Conservation (phyloP, 1,140 invertebrate genomes). For the Ladona fulva region DNA sequence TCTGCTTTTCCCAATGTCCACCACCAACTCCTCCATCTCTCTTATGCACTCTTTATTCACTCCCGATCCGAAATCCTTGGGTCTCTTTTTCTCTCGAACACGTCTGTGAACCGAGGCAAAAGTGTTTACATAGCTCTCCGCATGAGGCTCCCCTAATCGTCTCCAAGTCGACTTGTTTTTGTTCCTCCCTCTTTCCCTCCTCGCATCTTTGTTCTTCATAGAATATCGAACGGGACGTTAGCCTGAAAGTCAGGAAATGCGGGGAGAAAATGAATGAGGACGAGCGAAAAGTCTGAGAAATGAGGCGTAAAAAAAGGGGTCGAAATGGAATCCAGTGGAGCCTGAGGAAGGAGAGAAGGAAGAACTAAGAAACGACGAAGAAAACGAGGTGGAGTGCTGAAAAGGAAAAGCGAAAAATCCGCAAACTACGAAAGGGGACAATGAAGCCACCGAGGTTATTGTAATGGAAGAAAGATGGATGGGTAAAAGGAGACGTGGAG, state of each 20-base stretch:
- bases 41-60: background rate
- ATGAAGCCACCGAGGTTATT: background rate
- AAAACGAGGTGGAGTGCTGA: too few species aligned
- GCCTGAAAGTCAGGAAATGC: too few species aligned
- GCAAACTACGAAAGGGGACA: background rate
- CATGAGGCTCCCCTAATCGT: background rate
- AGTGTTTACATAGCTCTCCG: slow-evolving; percentile 8
- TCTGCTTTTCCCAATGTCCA: background rate
- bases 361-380: too few species aligned
- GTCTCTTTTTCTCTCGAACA: background rate
- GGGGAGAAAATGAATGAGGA: too few species aligned
- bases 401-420: too few species aligned
- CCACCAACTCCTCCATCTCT: background rate
- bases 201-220: background rate
- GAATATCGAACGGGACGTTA: too few species aligned
- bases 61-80: background rate
- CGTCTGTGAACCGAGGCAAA: background rate
- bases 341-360: too few species aligned
- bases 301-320: too few species aligned
- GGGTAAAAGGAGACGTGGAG: background rate
- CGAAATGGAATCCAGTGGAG: too few species aligned
- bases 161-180: background rate
- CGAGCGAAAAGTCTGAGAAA: too few species aligned
- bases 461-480: background rate
- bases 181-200: background rate